Conservation (phyloP, 2,797 vertebrate species). For the Yasuhikotakia modesta region DNA sequence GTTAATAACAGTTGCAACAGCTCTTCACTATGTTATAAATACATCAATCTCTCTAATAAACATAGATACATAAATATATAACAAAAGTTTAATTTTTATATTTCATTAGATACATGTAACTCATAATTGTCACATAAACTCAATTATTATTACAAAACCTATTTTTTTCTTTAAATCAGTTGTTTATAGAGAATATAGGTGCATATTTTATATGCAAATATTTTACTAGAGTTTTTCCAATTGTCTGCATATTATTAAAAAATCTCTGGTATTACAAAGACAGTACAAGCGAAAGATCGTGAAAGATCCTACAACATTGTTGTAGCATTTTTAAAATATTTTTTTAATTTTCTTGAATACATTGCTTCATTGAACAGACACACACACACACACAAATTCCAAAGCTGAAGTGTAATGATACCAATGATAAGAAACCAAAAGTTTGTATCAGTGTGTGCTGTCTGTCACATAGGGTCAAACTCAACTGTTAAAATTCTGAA, state of each 20-base stretch:
- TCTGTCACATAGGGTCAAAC: neutral
- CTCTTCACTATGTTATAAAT: neutral
- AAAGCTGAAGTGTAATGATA: constrained; percentile 11
- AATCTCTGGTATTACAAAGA: constrained; percentile 8
- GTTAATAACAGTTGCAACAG: neutral
- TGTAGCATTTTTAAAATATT: neutral
- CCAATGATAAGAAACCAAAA: constrained; percentile 13
- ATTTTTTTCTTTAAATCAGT: neutral
- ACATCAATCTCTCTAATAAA: neutral
- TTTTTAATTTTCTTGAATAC: constrained; percentile 5
- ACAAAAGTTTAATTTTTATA: neutral
- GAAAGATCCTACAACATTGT: neutral
- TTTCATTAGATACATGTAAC: no score
- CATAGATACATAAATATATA: neutral
- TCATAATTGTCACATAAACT: no score
- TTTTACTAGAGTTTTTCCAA: constrained; percentile 35
- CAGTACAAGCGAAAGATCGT: constrained; percentile 15
- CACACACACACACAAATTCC: neutral
- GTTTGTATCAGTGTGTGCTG: neutral
- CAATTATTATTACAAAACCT: neutral
- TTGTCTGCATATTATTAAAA: constrained; percentile 26
- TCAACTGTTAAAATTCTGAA: neutral
- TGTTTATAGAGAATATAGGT: neutral
- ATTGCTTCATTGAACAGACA: neutral
- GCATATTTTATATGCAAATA: neutral